Evolutionary conservation across 1,140 invertebrate genomes (phyloP).

Genomic region (Nylanderia fulva): DNA sequence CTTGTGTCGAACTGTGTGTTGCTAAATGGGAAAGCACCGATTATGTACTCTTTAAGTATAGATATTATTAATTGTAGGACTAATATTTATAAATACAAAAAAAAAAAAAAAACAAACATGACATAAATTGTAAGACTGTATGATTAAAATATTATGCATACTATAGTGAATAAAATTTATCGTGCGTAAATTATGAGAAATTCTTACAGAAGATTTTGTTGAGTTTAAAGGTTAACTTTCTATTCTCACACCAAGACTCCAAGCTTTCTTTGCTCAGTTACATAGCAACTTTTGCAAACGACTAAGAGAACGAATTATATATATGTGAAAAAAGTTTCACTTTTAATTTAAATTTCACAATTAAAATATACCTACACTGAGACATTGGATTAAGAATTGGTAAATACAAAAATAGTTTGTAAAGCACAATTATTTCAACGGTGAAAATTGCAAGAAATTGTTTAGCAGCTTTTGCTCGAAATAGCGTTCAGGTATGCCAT

Average conservation of each 20-base stretch:
- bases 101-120: not conserved
- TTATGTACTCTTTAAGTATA: not conserved
- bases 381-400: not conserved
- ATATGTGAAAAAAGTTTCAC: not conserved
- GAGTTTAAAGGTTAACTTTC: not conserved
- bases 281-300: not conserved
- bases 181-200: not conserved
- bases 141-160: not conserved
- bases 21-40: too few species aligned
- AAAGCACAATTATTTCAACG: not conserved
- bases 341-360: not conserved
- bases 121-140: not conserved
- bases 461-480: not conserved
- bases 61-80: not conserved
- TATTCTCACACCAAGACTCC: not conserved
- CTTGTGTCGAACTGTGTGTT: too few species aligned
- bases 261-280: not conserved
- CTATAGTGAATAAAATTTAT: slow-evolving; percentile 15
- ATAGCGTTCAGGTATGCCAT: not conserved
- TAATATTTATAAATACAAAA: not conserved
- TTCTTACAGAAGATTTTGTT: not conserved
- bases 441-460: not conserved
- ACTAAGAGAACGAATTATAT: not conserved
- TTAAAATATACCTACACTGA: not conserved
- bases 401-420: not conserved